These are phyloP conservation scores for Dascyllus trimaculatus DNA, from an alignment of 2,113 vertebrate species.

Conservation along the genomic window DNA sequence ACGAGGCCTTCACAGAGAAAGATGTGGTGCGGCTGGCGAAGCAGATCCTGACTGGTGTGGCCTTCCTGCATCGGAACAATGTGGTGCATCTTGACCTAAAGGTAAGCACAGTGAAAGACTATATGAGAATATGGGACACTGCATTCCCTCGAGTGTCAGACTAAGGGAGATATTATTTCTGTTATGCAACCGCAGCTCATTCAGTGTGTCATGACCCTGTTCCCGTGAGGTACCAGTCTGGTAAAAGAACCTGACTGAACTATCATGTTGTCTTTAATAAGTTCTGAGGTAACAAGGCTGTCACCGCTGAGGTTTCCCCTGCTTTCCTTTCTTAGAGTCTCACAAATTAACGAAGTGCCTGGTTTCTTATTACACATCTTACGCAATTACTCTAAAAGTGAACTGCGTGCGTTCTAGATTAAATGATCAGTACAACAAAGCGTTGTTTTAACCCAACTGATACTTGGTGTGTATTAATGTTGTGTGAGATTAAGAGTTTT, in stretches of 20 bases:
- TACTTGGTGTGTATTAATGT: too few relatives aligned
- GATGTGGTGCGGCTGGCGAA: slow-evolving; percentile 92
- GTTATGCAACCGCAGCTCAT: slow-evolving; percentile 58
- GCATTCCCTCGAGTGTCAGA: slow-evolving; percentile 15
- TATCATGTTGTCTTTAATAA: slow-evolving; percentile 39
- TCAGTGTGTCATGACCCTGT: slow-evolving; percentile 26
- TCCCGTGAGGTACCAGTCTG: slow-evolving; percentile 28
- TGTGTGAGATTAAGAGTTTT: background rate
- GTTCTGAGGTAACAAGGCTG: slow-evolving; percentile 39
- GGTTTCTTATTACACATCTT: slow-evolving; percentile 31
- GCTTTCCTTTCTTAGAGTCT: slow-evolving; percentile 4
- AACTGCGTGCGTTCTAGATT: background rate
- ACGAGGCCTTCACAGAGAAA: slow-evolving; percentile 95
- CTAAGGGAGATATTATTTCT: slow-evolving; percentile 27
- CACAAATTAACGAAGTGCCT: slow-evolving; percentile 11
- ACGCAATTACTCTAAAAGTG: background rate
- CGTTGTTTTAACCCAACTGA: background rate
- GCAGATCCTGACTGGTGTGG: slow-evolving; percentile 93
- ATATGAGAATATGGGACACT: slow-evolving; percentile 16
- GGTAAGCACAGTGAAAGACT: slow-evolving; percentile 77
- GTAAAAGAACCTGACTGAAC: slow-evolving; percentile 1
- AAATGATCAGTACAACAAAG: background rate
- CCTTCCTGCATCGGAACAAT: slow-evolving; percentile 90
- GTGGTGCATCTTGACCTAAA: slow-evolving; percentile 97
- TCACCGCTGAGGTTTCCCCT: background rate